These are phyloP conservation scores for Acronicta aceris DNA, from an alignment of 2,888 invertebrate genomes.

Conservation along the genomic window DNA sequence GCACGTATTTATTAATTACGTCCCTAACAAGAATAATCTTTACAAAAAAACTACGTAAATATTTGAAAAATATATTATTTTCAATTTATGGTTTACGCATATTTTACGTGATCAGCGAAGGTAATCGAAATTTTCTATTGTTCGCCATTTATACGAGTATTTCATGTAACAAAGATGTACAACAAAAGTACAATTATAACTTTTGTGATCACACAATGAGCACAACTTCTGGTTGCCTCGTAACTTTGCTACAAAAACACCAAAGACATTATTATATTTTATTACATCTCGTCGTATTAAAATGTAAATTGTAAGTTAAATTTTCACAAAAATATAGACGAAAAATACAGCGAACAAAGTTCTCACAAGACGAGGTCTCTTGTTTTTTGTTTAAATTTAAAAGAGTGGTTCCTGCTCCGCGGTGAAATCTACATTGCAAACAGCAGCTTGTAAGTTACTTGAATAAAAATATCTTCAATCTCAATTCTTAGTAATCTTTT, in stretches of 20 bases:
- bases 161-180: too few species aligned
- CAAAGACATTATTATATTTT: slow-evolving; percentile 19
- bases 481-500: slow-evolving; percentile 50
- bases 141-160: too few species aligned
- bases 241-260: slow-evolving; percentile 6
- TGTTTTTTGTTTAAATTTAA: slow-evolving; percentile 55
- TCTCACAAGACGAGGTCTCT: slow-evolving; percentile 34
- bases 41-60: too few species aligned
- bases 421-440: slow-evolving; percentile 52
- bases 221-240: background rate
- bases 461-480: slow-evolving; percentile 51
- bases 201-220: background rate
- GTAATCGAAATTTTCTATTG: too few species aligned
- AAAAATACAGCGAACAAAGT: slow-evolving; percentile 34
- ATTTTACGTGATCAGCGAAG: too few species aligned
- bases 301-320: slow-evolving; percentile 47
- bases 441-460: slow-evolving; percentile 44
- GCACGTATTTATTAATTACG: too few species aligned
- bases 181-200: too few species aligned
- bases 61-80: too few species aligned
- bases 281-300: slow-evolving; percentile 39
- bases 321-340: slow-evolving; percentile 32
- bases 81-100: too few species aligned
- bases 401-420: slow-evolving; percentile 49
- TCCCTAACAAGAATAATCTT: too few species aligned